These are phyloP conservation scores for Ptilonorhynchus violaceus DNA, from an alignment of 2,113 vertebrate species.

Conservation along the genomic window DNA sequence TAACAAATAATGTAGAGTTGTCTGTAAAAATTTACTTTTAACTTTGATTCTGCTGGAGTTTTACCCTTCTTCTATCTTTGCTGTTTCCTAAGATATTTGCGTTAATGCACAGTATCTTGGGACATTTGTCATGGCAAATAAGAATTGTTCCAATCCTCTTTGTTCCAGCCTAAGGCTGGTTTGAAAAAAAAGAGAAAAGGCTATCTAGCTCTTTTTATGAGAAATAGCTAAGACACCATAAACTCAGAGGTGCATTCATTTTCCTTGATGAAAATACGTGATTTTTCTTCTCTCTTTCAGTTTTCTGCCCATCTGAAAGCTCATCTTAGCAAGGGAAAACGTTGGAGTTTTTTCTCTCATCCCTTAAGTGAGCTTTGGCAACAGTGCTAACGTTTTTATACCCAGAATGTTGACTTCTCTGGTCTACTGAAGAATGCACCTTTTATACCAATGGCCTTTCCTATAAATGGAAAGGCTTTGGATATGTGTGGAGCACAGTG, in stretches of 20 bases:
- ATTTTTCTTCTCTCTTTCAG: background rate
- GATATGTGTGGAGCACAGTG: background rate
- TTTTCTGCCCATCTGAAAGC: background rate
- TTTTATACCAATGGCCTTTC: background rate
- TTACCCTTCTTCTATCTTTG: background rate
- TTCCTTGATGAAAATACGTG: background rate
- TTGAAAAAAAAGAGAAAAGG: background rate
- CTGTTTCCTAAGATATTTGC: background rate
- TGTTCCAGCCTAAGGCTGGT: background rate
- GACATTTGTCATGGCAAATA: background rate
- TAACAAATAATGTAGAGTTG: background rate
- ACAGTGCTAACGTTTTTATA: background rate
- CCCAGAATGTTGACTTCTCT: background rate
- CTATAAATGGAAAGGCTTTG: slow-evolving; percentile 33
- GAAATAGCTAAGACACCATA: background rate
- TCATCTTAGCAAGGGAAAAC: background rate
- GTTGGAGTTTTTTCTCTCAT: background rate
- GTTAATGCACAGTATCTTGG: background rate
- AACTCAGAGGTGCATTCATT: background rate
- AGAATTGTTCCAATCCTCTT: background rate
- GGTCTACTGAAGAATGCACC: background rate
- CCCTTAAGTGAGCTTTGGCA: background rate
- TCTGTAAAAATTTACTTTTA: background rate
- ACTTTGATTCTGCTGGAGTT: background rate
- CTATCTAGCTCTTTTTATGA: background rate